Conservation (phyloP, 1,140 invertebrate species). For the Pogonus chalceus region DNA sequence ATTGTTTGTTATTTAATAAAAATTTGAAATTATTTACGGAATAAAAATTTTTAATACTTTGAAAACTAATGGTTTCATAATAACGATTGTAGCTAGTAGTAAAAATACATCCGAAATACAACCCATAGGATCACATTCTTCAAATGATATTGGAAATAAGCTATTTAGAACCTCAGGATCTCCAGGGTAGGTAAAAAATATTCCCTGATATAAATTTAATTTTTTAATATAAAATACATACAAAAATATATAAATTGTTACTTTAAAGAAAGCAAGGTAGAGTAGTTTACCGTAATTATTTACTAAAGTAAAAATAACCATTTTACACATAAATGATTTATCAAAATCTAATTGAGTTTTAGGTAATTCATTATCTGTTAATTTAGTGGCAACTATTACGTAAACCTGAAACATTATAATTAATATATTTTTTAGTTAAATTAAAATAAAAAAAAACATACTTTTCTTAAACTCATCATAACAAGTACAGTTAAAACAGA, state of each 20-base stretch:
- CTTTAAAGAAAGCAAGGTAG: conserved; percentile 96
- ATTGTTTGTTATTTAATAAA: not conserved
- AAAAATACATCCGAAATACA: not conserved
- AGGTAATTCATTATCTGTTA: conserved; percentile 88
- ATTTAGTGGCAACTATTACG: conserved; percentile 70
- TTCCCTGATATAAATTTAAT: not conserved
- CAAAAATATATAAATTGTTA: not conserved
- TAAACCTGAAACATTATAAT: conserved; percentile 53
- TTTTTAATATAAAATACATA: not conserved
- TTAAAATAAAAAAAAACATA: not conserved
- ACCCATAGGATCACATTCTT: not conserved
- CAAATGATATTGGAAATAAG: not conserved
- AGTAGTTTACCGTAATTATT: conserved; percentile 97
- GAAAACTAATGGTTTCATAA: not conserved
- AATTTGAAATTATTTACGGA: not conserved
- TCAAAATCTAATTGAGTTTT: conserved; percentile 94
- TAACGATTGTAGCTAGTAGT: not conserved
- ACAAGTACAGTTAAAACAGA: not conserved
- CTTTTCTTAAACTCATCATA: not conserved
- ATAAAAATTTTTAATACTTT: not conserved
- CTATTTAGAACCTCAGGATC: not conserved
- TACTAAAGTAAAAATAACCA: conserved; percentile 93
- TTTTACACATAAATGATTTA: conserved; percentile 89
- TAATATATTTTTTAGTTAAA: not conserved
- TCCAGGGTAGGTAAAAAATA: not conserved